These are phyloP conservation scores for Eulemur rufifrons DNA, from an alignment of 2,113 vertebrate genomes.

Conservation along the genomic window DNA sequence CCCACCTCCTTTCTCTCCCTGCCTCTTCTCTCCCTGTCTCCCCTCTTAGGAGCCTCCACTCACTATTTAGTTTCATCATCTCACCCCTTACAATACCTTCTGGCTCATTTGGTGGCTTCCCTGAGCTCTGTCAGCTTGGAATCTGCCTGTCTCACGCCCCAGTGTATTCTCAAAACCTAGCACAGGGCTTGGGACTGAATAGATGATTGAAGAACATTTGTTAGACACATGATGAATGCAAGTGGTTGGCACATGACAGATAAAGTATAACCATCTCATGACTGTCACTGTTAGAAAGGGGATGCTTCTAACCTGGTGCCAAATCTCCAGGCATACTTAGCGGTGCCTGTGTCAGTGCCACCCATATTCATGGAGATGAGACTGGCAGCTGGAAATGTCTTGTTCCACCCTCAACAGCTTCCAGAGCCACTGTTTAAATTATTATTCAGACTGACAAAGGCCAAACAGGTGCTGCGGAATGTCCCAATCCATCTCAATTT, in stretches of 20 bases:
- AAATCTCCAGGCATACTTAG: neutral
- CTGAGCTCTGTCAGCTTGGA: neutral
- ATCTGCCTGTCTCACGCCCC: accelerated
- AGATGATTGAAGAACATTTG: neutral
- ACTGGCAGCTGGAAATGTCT: neutral
- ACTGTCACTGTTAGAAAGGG: neutral
- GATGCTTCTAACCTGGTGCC: neutral
- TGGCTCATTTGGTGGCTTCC: accelerated
- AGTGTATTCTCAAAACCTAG: accelerated
- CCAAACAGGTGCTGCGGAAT: neutral
- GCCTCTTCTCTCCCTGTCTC: accelerated
- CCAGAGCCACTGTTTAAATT: neutral
- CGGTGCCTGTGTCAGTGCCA: neutral
- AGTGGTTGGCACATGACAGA: accelerated
- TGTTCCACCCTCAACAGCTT: neutral
- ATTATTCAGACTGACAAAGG: neutral
- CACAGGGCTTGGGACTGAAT: neutral
- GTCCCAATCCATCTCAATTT: neutral
- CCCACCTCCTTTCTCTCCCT: neutral
- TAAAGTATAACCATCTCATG: accelerated
- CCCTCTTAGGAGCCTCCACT: neutral
- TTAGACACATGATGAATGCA: accelerated
- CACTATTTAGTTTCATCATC: neutral
- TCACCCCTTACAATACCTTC: neutral
- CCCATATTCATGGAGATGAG: neutral